These are phyloP conservation scores for Perdita meconis DNA, from an alignment of 2,888 invertebrate species.

Conservation along the genomic window DNA sequence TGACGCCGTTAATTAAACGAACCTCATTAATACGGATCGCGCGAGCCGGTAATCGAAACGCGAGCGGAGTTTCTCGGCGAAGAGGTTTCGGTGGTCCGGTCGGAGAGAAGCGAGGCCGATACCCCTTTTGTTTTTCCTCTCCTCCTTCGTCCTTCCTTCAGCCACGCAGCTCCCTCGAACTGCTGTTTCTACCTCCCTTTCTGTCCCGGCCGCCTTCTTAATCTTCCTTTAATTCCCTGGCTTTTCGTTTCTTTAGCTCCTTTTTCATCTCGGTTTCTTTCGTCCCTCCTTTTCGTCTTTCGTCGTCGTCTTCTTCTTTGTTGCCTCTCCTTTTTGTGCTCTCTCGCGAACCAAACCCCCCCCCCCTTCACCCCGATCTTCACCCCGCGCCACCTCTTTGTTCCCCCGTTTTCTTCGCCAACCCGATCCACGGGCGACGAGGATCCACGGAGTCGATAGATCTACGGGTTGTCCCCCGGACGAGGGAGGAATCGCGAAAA, in stretches of 20 bases:
- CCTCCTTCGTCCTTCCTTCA: conserved; percentile 45
- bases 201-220: conserved; percentile 75
- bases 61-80: conserved; percentile 34
- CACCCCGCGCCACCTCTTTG: conserved; percentile 1
- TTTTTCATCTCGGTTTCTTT: conserved; percentile 68
- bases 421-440: conserved; percentile 50
- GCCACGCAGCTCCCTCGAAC: conserved; percentile 60
- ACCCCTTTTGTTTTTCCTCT: conserved; percentile 50
- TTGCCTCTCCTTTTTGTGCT: conserved; percentile 49
- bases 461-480: conserved; percentile 62
- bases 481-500: conserved; percentile 50
- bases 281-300: conserved; percentile 72
- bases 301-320: conserved; percentile 56
- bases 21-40: conserved; percentile 78
- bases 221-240: conserved; percentile 81
- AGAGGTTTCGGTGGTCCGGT: conserved; percentile 40
- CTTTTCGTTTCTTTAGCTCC: conserved; percentile 65
- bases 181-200: conserved; percentile 62
- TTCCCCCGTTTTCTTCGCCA: conserved; percentile 46
- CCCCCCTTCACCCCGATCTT: not conserved
- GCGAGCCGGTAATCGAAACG: conserved; percentile 31
- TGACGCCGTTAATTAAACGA: conserved; percentile 76
- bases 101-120: conserved; percentile 34
- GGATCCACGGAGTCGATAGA: conserved; percentile 63
- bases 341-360: conserved; percentile 35